A percentile compares a stretch with the other conserved stretches of the same genome.
phyloP scores from a whole-genome alignment of 2,888 invertebrate species.

The Patella pellucida region DNA sequence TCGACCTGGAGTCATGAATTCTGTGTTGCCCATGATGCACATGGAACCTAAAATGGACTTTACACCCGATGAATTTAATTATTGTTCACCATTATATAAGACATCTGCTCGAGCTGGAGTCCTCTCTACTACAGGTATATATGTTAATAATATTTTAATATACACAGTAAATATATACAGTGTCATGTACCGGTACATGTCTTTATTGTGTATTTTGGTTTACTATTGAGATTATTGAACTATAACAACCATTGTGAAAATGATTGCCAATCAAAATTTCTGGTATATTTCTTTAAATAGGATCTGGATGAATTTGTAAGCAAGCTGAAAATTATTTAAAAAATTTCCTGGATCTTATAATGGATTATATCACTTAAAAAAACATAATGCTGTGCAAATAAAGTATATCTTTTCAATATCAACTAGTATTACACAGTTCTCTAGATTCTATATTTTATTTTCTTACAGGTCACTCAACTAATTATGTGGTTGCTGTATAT shows the following conservation, averaged over 20 bases:
- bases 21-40: slow-evolving; percentile 79
- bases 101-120: slow-evolving; percentile 70
- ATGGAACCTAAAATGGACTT: slow-evolving; percentile 77
- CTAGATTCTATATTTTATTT: neutral
- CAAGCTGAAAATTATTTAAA: too few species aligned
- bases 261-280: too few species aligned
- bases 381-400: too few species aligned
- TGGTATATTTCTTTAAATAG: too few species aligned
- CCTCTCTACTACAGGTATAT: slow-evolving; percentile 73
- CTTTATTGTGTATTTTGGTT: neutral
- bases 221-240: neutral
- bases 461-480: slow-evolving; percentile 71
- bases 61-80: slow-evolving; percentile 68
- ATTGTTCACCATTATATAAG: slow-evolving; percentile 71
- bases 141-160: slow-evolving; percentile 12
- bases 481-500: slow-evolving; percentile 70
- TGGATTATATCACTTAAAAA: too few species aligned
- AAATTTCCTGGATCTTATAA: too few species aligned
- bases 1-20: slow-evolving; percentile 81
- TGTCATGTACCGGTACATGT: neutral
- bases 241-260: too few species aligned
- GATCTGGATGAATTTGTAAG: too few species aligned
- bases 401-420: neutral
- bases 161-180: neutral
- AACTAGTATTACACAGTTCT: neutral